A percentile compares a stretch with the other conserved stretches of the same genome.
These are phyloP conservation scores for Urophycis tenuis DNA, from an alignment of 2,797 vertebrate species.

Conservation along the genomic window DNA sequence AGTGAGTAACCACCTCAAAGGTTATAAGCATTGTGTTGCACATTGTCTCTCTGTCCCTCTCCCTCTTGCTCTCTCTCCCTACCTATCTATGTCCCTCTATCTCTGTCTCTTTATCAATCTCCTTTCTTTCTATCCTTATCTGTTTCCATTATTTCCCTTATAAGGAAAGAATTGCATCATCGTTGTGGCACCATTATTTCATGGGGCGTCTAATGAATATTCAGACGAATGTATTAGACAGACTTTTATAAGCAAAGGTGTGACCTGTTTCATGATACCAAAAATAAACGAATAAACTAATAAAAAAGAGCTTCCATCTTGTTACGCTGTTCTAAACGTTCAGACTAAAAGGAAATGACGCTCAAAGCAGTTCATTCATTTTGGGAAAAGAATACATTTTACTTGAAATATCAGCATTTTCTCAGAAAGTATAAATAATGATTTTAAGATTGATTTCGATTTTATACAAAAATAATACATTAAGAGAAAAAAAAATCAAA, in stretches of 20 bases:
- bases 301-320: background rate
- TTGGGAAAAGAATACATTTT: conserved; percentile 68
- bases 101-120: background rate
- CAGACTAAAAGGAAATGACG: conserved; percentile 23
- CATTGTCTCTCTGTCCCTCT: conserved; percentile 2
- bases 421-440: conserved; percentile 80
- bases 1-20: conserved; percentile 14
- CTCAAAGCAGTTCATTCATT: conserved; percentile 37
- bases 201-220: background rate
- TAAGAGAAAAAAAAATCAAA: conserved; percentile 60
- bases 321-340: background rate
- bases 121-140: background rate
- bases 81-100: background rate
- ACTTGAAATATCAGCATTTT: conserved; percentile 74
- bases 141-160: conserved; percentile 1
- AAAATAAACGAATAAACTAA: background rate
- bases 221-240: background rate
- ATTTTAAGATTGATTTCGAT: conserved; percentile 77
- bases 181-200: background rate
- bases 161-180: background rate
- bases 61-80: background rate
- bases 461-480: conserved; percentile 87
- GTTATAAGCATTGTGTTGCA: conserved; percentile 21
- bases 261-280: background rate
- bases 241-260: background rate